Evolutionary conservation across 2,113 vertebrate species (phyloP), one percentile per base, ranked within the genome.

Genomic region (Daubentonia madagascariensis): DNA sequence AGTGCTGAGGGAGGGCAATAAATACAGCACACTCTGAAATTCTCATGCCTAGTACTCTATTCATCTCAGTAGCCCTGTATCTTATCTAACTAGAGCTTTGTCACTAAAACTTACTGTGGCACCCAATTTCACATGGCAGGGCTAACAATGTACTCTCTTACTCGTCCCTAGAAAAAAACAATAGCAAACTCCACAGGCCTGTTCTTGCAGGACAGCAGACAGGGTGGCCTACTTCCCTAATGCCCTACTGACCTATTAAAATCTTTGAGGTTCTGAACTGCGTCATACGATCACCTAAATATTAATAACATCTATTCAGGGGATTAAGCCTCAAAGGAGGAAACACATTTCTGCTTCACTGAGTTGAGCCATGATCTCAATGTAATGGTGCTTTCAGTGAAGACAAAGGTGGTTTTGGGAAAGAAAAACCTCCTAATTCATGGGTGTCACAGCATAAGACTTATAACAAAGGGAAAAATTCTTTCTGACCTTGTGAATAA

Each of bases 161-260:
- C 59, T 67, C 68, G 54, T 12, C 6, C 80, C 32, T 52, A 40
- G 63, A 75, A 18, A 81, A 84, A 91, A 78, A 54, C 52, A 76
- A 78, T 4, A 78, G 57, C 32, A 22, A 78, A 72, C 3, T 75
- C 30, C 5, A 9, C 43, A 68, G n/a, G 35, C 17, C 22, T 81
- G 20, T 85, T 84, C 16, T 67, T 78, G 30, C 59, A 28, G 70
- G 32, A 57, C 16, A 13, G 18, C 0, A 5, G 37, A 28, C 45
- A 52, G 17, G 10, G 23, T 48, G 54, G 22, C 50, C 91, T 85
- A 85, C 37, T 96, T 96, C 22, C 67, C 54, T 72, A 43, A 95
- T 68, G 57, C 18, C 61, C 89, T 87, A 95, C 54, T 98, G 90
- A 88, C 95, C 97, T 93, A 85, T 70, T 97, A 67, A 94, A 95